phyloP scores from a whole-genome alignment of 2,113 vertebrate genomes.

The Tinamus guttatus region DNA sequence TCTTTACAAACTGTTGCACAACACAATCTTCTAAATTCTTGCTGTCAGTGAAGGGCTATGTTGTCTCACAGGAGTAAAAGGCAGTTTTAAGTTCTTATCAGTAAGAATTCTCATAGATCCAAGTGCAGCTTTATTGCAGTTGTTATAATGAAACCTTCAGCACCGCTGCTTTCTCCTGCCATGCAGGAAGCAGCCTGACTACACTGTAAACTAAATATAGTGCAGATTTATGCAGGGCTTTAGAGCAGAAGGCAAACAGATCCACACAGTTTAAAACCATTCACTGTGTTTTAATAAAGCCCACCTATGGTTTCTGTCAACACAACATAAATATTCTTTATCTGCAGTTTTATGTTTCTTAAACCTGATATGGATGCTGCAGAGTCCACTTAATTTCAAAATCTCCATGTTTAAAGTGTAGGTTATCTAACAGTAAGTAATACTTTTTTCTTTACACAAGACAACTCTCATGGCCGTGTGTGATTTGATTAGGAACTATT shows the following conservation, averaged over 20 bases:
- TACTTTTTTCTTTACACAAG: background rate
- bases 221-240: background rate
- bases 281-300: background rate
- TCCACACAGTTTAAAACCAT: background rate
- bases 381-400: background rate
- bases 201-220: background rate
- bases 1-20: background rate
- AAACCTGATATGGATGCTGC: background rate
- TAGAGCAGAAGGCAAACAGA: background rate
- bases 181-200: background rate
- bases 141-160: background rate
- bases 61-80: background rate
- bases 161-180: background rate
- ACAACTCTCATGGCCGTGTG: background rate
- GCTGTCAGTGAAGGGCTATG: background rate
- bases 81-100: accelerated
- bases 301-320: background rate
- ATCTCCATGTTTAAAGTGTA: too few species aligned
- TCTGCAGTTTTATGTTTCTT: background rate
- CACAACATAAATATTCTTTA: background rate
- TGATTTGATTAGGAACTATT: background rate
- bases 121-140: background rate
- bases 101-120: background rate
- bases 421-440: background rate
- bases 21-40: background rate